A percentile compares a stretch with the other conserved stretches of the same genome.
Evolutionary conservation across 2,797 vertebrate species (phyloP).

Genomic region (Schizopygopsis malacanthus): DNA sequence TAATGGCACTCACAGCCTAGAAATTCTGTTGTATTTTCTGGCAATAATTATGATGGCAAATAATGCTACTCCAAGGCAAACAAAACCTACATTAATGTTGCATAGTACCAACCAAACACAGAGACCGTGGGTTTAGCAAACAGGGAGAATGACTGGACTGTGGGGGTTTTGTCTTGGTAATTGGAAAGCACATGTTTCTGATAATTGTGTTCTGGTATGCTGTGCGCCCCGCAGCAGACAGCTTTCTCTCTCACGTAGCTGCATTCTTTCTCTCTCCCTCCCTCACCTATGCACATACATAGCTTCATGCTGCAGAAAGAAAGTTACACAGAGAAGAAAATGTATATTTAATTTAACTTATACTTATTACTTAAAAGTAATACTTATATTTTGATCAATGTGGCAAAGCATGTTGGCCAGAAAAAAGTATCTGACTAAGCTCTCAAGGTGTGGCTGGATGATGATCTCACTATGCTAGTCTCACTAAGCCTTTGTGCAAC

Average conservation of each 20-base stretch:
- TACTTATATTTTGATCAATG: background rate
- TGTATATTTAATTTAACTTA: too few species aligned
- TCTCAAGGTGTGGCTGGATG: constrained; percentile 50
- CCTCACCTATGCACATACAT: background rate
- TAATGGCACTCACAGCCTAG: background rate
- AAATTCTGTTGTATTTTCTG: background rate
- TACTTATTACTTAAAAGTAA: too few species aligned
- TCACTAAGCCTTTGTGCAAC: constrained; percentile 35
- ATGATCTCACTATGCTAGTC: constrained; percentile 29
- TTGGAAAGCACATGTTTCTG: constrained; percentile 43
- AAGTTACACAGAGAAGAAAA: background rate
- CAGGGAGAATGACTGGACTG: constrained; percentile 28
- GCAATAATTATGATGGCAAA: background rate
- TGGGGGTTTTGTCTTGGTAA: constrained; percentile 43
- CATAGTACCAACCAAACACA: constrained; percentile 27
- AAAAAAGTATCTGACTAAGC: constrained; percentile 31
- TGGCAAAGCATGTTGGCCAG: background rate
- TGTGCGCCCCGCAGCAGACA: constrained; percentile 12
- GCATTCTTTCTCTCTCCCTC: constrained; percentile 25
- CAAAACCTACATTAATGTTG: constrained; percentile 33
- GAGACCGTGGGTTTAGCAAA: background rate
- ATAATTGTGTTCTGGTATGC: constrained; percentile 48
- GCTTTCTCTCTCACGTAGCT: background rate
- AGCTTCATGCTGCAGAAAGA: background rate
- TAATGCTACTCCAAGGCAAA: background rate